Evolutionary conservation across 2,888 invertebrate genomes (phyloP), one percentile per base, ranked within the genome.

Genomic region (Drosophila acutilabella): DNA sequence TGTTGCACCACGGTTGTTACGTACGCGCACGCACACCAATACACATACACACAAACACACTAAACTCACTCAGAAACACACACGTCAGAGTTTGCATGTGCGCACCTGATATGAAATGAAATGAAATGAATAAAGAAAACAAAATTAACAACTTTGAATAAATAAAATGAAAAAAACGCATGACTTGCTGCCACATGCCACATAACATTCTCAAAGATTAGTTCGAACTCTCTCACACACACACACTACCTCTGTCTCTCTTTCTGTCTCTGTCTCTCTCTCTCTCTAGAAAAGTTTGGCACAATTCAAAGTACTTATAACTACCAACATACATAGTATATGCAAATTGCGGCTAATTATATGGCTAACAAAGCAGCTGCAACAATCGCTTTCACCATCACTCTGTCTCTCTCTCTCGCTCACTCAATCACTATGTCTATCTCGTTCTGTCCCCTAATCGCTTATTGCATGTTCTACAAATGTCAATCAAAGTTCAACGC

Each of bases 61-160:
- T 7, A 47, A 42, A 51, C 44, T 5, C 23, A 54, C 40, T 42
- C 38, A 23, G 41, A 8, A 44, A 48, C 62, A 58, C 78, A 68
- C 70, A 62, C 68, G 65, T 66, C 72, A 78, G 74, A 58, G 75
- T 81, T 88, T 89, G 89, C 89, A 89, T 89, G 89, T 74, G 84
- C 79, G 88, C 86, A 81, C 89, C 75, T 53, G 48, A 71, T 74
- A 54, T 59, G 50, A 61, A 71, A 54, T 58, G 50, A 61, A 71
- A 60, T 59, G 13, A 36, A 36, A 36, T 36, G 40, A 66, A 72
- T 72, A 68, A 44, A 65, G 42, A 47, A 50, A 67, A 69, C 18
- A 44, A 64, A 68, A 73, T 56, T 64, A 84, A 78, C 67, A 74
- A 58, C 54, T 78, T 69, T 75, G 64, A 67, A 71, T 66, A 73